These are phyloP conservation scores for Coryphaenoides rupestris DNA, from an alignment of 2,113 vertebrate species.

Conservation along the genomic window DNA sequence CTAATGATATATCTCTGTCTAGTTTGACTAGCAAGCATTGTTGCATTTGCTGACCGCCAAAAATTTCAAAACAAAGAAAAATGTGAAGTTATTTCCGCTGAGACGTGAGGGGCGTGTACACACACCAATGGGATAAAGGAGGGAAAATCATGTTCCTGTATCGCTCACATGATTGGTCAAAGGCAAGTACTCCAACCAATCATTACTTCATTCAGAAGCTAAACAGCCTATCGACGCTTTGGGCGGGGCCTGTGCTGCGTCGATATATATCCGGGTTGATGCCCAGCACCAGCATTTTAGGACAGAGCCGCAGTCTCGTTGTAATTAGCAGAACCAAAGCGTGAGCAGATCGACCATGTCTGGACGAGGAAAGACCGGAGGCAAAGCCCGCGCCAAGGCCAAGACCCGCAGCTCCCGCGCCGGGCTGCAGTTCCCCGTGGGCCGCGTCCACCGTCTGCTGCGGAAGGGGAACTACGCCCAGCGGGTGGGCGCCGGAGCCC, in stretches of 20 bases:
- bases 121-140: conserved; percentile 19
- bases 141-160: conserved; percentile 9
- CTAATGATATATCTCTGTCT: not conserved
- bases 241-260: conserved; percentile 38
- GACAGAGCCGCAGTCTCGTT: not conserved
- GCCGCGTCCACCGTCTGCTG: conserved; percentile 85
- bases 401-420: conserved; percentile 88
- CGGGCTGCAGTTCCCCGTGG: conserved; percentile 89
- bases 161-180: conserved; percentile 21
- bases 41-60: conserved; percentile 29
- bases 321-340: too few relatives aligned
- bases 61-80: conserved; percentile 64
- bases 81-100: conserved; percentile 5
- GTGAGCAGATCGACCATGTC: conserved; percentile 68
- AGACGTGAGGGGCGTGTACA: conserved; percentile 25
- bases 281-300: conserved; percentile 9
- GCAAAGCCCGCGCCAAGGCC: conserved; percentile 84
- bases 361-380: conserved; percentile 85
- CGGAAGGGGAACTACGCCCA: conserved; percentile 91
- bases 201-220: not conserved
- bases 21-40: not conserved
- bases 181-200: not conserved
- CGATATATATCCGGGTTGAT: conserved; percentile 30
- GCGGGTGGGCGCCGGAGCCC: conserved; percentile 84
- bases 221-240: conserved; percentile 18